Percentiles rank a stretch among this genome's conserved stretches.
Conservation (phyloP, 2,797 vertebrate genomes). For the Girardinus metallicus region DNA sequence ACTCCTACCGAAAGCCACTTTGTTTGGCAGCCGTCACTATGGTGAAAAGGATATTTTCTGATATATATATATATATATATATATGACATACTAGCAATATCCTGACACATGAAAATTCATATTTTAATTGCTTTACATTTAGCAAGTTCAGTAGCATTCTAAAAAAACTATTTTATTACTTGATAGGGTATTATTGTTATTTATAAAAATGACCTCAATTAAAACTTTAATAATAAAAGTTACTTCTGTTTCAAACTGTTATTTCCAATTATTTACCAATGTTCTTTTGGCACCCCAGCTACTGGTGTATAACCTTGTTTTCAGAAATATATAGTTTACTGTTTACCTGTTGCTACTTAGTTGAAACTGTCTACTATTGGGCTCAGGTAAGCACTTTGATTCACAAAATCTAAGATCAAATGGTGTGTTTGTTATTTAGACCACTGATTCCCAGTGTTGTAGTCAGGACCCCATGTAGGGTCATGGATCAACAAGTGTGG, state of each 20-base stretch:
- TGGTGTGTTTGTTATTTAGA: background rate
- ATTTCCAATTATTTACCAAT: background rate
- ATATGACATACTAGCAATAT: no score
- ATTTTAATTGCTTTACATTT: background rate
- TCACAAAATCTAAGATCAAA: background rate
- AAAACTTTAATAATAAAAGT: background rate
- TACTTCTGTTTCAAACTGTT: background rate
- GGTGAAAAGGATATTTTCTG: constrained; percentile 33
- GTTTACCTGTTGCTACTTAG: background rate
- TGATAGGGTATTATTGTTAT: background rate
- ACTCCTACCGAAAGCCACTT: constrained; percentile 54
- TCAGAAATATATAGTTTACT: background rate
- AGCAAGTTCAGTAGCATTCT: background rate
- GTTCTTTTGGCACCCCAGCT: background rate
- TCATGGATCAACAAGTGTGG: background rate
- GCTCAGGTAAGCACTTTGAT: background rate
- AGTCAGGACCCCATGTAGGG: background rate
- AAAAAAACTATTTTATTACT: background rate
- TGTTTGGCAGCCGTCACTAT: constrained; percentile 62
- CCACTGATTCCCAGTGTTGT: background rate
- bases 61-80: no score
- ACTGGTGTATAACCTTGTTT: background rate
- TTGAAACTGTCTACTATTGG: background rate
- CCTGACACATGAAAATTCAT: background rate
- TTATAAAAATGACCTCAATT: background rate